A percentile compares a stretch with the other conserved stretches of the same genome.
Conservation (phyloP, 30 jellyfish, hydroid and myxozoan genomes). For the Pelagia noctiluca region DNA sequence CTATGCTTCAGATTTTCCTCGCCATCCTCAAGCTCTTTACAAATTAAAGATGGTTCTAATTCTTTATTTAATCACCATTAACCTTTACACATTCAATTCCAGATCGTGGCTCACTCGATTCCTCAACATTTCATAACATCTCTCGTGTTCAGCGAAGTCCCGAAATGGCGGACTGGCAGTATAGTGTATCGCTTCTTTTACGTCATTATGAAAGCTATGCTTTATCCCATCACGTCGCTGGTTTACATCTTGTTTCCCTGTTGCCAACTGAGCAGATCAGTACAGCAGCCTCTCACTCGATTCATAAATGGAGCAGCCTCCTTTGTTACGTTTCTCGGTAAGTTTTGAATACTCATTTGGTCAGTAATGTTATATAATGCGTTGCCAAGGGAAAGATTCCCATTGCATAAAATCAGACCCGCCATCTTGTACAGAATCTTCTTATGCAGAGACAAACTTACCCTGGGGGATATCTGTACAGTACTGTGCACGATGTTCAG, state of each 20-base stretch:
- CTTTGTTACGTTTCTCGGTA: slow-evolving; percentile 78
- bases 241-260: slow-evolving; percentile 69
- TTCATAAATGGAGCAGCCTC: slow-evolving; percentile 92
- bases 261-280: slow-evolving; percentile 57
- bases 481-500: too few species aligned
- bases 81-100: not conserved
- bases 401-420: too few species aligned
- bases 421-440: too few species aligned
- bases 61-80: not conserved
- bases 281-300: slow-evolving; percentile 71
- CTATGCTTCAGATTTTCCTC: too few species aligned
- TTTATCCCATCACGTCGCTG: slow-evolving; percentile 78
- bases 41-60: not conserved
- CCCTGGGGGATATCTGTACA: too few species aligned
- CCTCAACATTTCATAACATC: slow-evolving; percentile 85
- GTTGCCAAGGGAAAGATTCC: too few species aligned
- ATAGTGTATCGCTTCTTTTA: slow-evolving; percentile 32
- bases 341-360: not conserved
- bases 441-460: too few species aligned
- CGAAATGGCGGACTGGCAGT: slow-evolving; percentile 76
- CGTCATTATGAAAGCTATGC: slow-evolving; percentile 41
- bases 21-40: too few species aligned
- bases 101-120: slow-evolving; percentile 93
- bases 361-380: not conserved
- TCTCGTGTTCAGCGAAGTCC: slow-evolving; percentile 68